Evolutionary conservation across 2,888 invertebrate species (phyloP).

Genomic region (Chalcis sispes): DNA sequence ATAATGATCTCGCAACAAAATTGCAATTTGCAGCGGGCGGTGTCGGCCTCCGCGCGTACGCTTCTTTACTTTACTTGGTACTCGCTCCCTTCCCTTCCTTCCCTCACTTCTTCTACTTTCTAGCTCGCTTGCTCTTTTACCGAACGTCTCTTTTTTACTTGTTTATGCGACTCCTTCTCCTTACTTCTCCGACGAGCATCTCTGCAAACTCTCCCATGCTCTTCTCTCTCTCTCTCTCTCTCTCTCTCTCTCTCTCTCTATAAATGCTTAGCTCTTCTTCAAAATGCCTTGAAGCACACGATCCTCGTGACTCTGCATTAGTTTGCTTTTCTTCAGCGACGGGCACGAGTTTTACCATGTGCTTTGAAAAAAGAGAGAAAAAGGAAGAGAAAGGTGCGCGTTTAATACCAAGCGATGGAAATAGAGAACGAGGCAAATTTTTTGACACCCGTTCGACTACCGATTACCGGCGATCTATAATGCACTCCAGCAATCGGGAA

Average conservation of each 20-base stretch:
- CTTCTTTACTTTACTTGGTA: slow-evolving; percentile 62
- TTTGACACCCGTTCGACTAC: too few species aligned
- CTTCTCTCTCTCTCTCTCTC: slow-evolving; percentile 24
- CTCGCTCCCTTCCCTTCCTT: slow-evolving; percentile 30
- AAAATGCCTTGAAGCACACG: slow-evolving; percentile 5
- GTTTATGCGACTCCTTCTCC: too few species aligned
- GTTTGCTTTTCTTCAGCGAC: slow-evolving; percentile 1
- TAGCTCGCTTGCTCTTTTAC: slow-evolving; percentile 38
- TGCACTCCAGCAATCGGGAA: too few species aligned
- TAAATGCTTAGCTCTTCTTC: slow-evolving; percentile 9
- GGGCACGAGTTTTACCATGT: neutral
- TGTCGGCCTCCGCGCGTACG: slow-evolving; percentile 61
- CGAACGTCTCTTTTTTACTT: neutral
- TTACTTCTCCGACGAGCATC: too few species aligned
- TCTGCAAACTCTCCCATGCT: neutral
- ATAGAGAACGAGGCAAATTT: too few species aligned
- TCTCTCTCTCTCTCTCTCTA: slow-evolving; percentile 24
- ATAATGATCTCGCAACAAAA: slow-evolving; percentile 74
- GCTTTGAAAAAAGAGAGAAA: too few species aligned
- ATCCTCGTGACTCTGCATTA: slow-evolving; percentile 9
- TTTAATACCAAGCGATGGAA: too few species aligned
- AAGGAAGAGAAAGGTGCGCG: too few species aligned
- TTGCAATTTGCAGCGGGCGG: slow-evolving; percentile 72
- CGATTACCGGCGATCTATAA: too few species aligned
- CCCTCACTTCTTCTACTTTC: neutral